Conservation (phyloP, 2,797 vertebrate genomes). For the Meriones psammophilus region DNA sequence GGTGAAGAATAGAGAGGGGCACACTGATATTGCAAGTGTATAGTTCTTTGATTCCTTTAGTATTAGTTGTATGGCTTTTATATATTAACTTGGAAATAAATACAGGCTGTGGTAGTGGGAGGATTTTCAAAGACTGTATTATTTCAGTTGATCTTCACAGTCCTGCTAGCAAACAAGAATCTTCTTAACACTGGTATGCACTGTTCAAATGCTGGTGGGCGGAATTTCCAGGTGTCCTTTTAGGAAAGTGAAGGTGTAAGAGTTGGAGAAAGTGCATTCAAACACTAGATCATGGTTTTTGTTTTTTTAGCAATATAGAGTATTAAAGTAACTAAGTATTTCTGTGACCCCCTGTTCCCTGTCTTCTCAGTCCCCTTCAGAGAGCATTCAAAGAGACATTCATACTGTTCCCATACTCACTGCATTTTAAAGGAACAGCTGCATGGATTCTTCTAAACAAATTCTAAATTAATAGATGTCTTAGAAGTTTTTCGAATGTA, state of each 20-base stretch:
- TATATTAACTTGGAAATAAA: background rate
- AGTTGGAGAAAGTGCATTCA: background rate
- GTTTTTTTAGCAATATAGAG: background rate
- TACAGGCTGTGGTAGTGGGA: no score
- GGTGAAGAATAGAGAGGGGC: no score
- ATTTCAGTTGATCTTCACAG: slow-evolving; percentile 22
- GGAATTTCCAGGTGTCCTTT: background rate
- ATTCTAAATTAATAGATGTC: background rate
- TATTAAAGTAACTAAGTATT: background rate
- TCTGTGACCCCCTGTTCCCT: background rate
- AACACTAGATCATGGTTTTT: background rate
- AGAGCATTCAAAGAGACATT: background rate
- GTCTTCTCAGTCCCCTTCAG: background rate
- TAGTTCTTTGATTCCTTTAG: background rate
- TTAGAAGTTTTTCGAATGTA: slow-evolving; percentile 50
- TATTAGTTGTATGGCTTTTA: background rate
- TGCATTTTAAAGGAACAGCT: background rate
- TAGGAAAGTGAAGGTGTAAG: background rate
- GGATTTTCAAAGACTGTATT: background rate
- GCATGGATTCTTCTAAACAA: background rate
- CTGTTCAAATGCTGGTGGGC: background rate
- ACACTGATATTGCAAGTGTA: background rate
- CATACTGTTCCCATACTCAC: background rate
- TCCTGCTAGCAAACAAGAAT: background rate
- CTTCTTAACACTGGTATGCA: background rate